Evolutionary conservation across 2,888 invertebrate species (phyloP), one percentile per base, ranked within the genome.

Genomic region (Kuschelorhynchus macadamiae): DNA sequence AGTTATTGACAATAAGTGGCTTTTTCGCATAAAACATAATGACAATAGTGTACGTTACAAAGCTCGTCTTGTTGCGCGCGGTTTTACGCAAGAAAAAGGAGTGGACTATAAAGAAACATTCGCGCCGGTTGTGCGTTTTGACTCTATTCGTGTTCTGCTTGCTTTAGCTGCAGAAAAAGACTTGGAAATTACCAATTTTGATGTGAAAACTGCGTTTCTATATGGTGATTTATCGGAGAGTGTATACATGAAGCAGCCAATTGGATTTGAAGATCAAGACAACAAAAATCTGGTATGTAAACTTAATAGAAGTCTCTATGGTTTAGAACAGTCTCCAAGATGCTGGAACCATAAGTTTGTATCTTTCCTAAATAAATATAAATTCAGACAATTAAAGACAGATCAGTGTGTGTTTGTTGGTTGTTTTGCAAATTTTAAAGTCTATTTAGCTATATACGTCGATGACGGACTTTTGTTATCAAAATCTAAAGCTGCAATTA

Each of bases 1-100:
- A 56, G 39, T 62, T 18, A 59, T 71, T 7, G 66, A 66, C 59
- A 53, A 39, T 17, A 70, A 70, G 21, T 71, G n/a, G n/a, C n/a
- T n/a, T n/a, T n/a, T n/a, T n/a, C n/a, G n/a, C n/a, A n/a, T n/a
- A n/a, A n/a, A n/a, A 70, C 61, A n/a, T 9, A 20, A 67, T 20
- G 14, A 8, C 20, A 52, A 55, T 25, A 52, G 67, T 46, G 30
- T 33, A 12, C 57, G 68, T 11, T 60, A 39, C 47, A 69, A 65
- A 60, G 50, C 50, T 20, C 46, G 65, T 17, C 47, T 70, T 4
- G 66, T 70, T 16, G 61, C 62, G 21, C 20, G 50, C 8, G 63
- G 50, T 16, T 70, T 63, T 68, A 39, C 42, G 16, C 67, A 70
- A 47, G 14, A 60, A 52, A 30, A 46, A 57, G 59, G 59, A 4